Evolutionary conservation across 2,113 vertebrate genomes (phyloP).

Genomic region (Copsychus sechellarum): DNA sequence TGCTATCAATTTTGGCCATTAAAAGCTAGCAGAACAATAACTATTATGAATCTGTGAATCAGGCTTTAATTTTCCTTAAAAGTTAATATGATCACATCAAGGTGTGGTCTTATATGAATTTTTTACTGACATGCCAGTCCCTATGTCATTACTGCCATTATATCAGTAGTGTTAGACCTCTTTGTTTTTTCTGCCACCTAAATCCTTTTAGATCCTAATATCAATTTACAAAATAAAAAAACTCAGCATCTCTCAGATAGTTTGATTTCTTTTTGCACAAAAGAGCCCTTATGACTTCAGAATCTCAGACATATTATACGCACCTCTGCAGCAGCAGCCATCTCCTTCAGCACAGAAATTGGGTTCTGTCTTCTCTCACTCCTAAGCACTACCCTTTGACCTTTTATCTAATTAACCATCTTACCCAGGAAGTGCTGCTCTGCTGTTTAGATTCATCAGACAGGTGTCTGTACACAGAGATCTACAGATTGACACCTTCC

Average conservation of each 20-base stretch:
- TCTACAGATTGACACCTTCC: background rate
- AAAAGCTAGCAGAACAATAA: background rate
- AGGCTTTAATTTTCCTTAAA: background rate
- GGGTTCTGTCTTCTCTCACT: background rate
- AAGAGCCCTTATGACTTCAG: background rate
- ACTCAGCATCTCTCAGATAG: background rate
- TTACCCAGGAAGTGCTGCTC: background rate
- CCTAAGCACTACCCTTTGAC: background rate
- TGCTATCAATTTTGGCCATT: background rate
- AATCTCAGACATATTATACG: background rate
- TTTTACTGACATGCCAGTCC: background rate
- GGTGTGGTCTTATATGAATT: background rate
- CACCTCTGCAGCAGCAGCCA: background rate
- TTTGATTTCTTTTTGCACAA: background rate
- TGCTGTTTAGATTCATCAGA: background rate
- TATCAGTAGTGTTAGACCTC: background rate
- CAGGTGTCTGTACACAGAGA: background rate
- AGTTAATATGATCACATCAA: background rate
- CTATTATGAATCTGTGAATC: background rate
- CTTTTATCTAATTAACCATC: background rate
- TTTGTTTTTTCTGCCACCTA: background rate
- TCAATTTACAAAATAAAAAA: background rate
- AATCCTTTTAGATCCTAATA: background rate
- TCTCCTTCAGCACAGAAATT: background rate
- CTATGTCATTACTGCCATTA: background rate